Evolutionary conservation across 30 jellyfish, hydroid and myxozoan genomes (phyloP).

Genomic region (Morbakka virulenta): DNA sequence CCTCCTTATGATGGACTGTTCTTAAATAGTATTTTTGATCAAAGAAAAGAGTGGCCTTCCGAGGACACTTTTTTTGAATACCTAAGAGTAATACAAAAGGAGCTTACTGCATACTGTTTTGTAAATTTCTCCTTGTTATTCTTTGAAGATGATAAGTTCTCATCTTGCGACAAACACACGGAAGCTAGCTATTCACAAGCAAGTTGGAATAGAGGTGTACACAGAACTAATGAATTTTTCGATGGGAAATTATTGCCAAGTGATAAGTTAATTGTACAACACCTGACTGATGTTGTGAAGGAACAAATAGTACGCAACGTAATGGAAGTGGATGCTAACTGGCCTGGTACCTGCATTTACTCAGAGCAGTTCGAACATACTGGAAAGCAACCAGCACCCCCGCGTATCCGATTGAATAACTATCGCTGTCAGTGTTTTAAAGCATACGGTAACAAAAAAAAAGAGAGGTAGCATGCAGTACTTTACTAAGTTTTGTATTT

Average conservation of each 20-base stretch:
- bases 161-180: not conserved
- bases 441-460: too few relatives aligned
- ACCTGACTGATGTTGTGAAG: not conserved
- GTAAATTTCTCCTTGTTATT: conserved; percentile 34
- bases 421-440: not conserved
- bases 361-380: not conserved
- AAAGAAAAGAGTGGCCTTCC: conserved; percentile 66
- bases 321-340: not conserved
- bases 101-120: conserved; percentile 41
- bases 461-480: too few relatives aligned
- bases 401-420: not conserved
- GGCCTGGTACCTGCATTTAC: not conserved
- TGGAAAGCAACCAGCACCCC: not conserved
- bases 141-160: conserved; percentile 6
- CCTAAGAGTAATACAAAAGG: conserved; percentile 34
- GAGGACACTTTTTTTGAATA: conserved; percentile 49
- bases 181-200: not conserved
- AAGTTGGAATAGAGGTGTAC: not conserved
- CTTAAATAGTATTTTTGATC: conserved; percentile 44
- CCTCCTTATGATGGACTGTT: conserved; percentile 72
- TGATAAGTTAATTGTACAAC: not conserved
- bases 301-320: not conserved
- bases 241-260: not conserved
- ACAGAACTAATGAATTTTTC: not conserved
- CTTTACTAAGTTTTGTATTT: too few relatives aligned